phyloP scores from a whole-genome alignment of 2,113 vertebrate genomes.

The Charina bottae region DNA sequence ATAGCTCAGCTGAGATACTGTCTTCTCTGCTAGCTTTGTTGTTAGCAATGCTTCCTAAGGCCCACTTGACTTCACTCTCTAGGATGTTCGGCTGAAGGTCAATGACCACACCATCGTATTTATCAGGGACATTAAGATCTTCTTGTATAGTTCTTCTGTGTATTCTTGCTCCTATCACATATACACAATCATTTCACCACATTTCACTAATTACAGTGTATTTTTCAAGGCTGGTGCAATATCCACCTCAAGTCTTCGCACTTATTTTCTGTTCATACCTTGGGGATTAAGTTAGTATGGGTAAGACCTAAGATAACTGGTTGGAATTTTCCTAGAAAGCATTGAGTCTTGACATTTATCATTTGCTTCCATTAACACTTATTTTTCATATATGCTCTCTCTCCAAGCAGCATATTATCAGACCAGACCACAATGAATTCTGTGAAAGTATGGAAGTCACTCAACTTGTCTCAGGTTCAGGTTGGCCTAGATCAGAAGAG shows the following conservation, averaged over 20 bases:
- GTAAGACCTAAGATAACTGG: background rate
- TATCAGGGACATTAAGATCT: too few relatives aligned
- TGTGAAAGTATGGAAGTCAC: background rate
- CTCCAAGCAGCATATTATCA: background rate
- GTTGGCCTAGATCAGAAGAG: background rate
- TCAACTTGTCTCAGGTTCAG: background rate
- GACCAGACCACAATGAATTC: background rate
- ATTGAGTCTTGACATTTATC: background rate
- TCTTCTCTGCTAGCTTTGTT: too few relatives aligned
- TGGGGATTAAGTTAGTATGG: constrained; percentile 33
- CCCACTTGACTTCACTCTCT: too few relatives aligned
- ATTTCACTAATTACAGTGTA: constrained; percentile 16
- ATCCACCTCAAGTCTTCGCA: constrained; percentile 30
- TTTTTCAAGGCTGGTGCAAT: background rate
- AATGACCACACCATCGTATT: too few relatives aligned
- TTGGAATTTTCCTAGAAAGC: constrained; percentile 23
- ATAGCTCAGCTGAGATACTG: too few relatives aligned
- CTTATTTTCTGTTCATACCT: constrained; percentile 30
- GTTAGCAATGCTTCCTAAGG: too few relatives aligned
- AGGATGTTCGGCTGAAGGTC: too few relatives aligned
- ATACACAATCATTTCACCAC: background rate
- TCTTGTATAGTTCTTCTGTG: too few relatives aligned
- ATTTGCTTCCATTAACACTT: background rate
- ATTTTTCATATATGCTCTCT: background rate
- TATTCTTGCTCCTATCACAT: too few relatives aligned